phyloP scores from a whole-genome alignment of 2,888 invertebrate genomes.

The Augochlorella aurata region DNA sequence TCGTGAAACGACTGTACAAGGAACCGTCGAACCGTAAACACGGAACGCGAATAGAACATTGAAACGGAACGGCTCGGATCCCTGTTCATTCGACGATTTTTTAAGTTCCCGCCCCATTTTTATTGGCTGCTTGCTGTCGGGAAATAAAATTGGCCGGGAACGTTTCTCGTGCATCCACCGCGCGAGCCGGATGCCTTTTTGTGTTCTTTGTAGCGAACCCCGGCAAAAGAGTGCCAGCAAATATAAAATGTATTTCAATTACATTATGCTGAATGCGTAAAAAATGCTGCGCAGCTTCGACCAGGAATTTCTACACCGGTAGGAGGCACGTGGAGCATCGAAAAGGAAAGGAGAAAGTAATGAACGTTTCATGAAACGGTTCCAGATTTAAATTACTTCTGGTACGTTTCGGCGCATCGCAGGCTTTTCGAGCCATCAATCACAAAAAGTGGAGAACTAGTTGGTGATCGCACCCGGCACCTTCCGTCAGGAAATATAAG shows the following conservation, averaged over 20 bases:
- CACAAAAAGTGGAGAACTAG: no score
- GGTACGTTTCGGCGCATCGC: no score
- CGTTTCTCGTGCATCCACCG: not conserved
- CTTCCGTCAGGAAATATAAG: no score
- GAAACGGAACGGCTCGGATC: not conserved
- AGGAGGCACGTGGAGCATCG: not conserved
- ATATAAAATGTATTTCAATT: conserved; percentile 1
- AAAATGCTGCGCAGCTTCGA: not conserved
- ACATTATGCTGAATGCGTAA: not conserved
- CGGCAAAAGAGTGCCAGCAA: not conserved
- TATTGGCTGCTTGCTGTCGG: not conserved
- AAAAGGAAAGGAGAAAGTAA: not conserved
- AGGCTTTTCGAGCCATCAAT: no score
- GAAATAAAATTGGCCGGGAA: not conserved
- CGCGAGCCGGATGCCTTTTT: not conserved
- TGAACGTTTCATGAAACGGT: not conserved
- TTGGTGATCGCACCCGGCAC: no score
- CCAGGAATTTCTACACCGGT: not conserved
- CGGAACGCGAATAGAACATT: no score
- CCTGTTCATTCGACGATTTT: not conserved
- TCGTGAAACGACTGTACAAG: no score
- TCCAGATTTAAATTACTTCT: no score
- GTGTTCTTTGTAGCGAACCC: not conserved
- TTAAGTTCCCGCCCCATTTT: not conserved
- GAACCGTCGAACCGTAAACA: no score